A percentile compares a stretch with the other conserved stretches of the same genome.
These are phyloP conservation scores for Cataglyphis altisquamis DNA, from an alignment of 2,888 invertebrate species.

Conservation along the genomic window DNA sequence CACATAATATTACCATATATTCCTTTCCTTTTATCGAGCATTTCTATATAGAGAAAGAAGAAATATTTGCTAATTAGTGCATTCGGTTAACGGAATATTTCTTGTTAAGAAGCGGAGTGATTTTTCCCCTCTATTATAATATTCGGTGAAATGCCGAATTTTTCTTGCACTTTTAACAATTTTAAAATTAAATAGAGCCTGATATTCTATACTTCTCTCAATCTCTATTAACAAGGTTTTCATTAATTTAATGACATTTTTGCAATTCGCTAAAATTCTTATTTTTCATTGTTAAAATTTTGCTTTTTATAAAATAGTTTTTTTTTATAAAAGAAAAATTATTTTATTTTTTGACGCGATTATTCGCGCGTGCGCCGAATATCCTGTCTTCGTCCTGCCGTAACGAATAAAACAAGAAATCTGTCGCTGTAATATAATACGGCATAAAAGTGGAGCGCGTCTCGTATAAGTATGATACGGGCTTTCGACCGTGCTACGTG, in stretches of 20 bases:
- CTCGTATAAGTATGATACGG: slow-evolving; percentile 43
- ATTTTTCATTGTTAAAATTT: neutral
- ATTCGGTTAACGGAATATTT: neutral
- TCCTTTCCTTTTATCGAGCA: neutral
- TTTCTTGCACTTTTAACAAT: neutral
- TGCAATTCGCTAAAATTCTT: neutral
- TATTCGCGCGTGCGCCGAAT: neutral
- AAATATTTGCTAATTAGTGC: neutral
- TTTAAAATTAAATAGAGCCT: neutral
- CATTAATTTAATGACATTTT: neutral
- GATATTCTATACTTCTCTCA: neutral
- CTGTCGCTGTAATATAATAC: slow-evolving; percentile 4
- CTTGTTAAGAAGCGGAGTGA: neutral
- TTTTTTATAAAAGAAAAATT: neutral
- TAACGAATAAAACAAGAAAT: neutral
- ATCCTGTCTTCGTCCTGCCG: neutral
- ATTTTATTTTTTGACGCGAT: neutral
- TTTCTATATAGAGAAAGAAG: neutral
- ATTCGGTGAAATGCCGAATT: neutral
- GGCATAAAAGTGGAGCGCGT: slow-evolving; percentile 37
- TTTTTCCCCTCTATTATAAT: neutral
- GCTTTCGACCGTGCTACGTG: slow-evolving; percentile 61
- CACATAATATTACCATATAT: neutral
- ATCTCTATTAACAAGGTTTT: neutral
- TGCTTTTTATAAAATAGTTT: neutral